phyloP scores from a whole-genome alignment of 2,888 invertebrate species.

The Argyresthia albistria region DNA sequence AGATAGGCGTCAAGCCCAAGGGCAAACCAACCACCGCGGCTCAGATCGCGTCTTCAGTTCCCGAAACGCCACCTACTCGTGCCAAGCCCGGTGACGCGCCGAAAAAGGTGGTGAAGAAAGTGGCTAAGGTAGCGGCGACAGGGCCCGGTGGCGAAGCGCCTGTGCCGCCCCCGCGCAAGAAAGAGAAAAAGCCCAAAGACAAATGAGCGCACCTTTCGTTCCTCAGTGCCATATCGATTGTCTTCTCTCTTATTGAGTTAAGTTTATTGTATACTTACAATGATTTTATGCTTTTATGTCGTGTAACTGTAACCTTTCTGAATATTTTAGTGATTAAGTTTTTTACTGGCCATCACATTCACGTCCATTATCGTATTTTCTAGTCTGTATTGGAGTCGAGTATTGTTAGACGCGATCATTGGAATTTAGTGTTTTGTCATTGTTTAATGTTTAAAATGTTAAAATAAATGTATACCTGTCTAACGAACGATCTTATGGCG shows the following conservation, averaged over 20 bases:
- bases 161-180: slow-evolving; percentile 69
- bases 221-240: slow-evolving; percentile 55
- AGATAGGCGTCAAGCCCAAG: slow-evolving; percentile 52
- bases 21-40: slow-evolving; percentile 43
- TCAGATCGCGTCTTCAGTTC: slow-evolving; percentile 51
- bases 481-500: too few species aligned
- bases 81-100: slow-evolving; percentile 31
- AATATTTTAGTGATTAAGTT: background rate
- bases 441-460: slow-evolving; percentile 45
- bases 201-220: slow-evolving; percentile 54
- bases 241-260: slow-evolving; percentile 6
- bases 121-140: slow-evolving; percentile 47
- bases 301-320: slow-evolving; percentile 16
- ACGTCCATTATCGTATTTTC: slow-evolving; percentile 39
- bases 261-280: slow-evolving; percentile 26
- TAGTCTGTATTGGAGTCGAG: slow-evolving; percentile 14
- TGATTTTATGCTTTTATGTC: slow-evolving; percentile 44
- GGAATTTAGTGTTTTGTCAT: slow-evolving; percentile 6
- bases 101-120: slow-evolving; percentile 60
- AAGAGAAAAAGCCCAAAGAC: slow-evolving; percentile 70
- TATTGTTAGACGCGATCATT: slow-evolving; percentile 3
- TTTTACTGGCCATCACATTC: slow-evolving; percentile 5
- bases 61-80: slow-evolving; percentile 11
- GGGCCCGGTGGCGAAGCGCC: slow-evolving; percentile 44
- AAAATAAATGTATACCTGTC: slow-evolving; percentile 37